A percentile compares a stretch with the other conserved stretches of the same genome.
Evolutionary conservation across 2,797 vertebrate genomes (phyloP).

Genomic region (Pogoniulus pusillus): DNA sequence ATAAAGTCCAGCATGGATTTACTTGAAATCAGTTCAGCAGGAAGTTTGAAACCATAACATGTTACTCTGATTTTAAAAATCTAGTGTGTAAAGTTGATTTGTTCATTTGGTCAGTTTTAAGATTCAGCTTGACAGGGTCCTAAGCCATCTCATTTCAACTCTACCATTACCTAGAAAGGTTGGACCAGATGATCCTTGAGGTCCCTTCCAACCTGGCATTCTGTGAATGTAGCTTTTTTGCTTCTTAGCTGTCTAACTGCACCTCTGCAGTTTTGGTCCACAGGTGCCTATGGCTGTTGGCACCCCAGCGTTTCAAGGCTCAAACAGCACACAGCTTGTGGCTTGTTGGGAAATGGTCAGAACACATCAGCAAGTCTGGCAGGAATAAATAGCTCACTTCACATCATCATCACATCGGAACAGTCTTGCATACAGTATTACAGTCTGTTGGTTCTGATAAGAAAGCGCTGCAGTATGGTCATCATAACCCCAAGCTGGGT

Average conservation of each 20-base stretch:
- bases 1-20: not conserved
- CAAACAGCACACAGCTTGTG: not conserved
- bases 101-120: no score
- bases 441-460: not conserved
- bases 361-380: not conserved
- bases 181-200: no score
- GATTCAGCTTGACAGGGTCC: no score
- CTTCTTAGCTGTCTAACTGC: not conserved
- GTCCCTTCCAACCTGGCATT: no score
- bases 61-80: not conserved
- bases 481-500: not conserved
- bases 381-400: not conserved
- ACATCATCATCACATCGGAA: not conserved
- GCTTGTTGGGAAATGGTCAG: not conserved
- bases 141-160: no score
- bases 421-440: not conserved
- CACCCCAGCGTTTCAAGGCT: not conserved
- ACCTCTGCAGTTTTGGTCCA: not conserved
- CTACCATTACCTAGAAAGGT: no score
- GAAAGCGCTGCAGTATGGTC: not conserved
- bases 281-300: not conserved
- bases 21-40: not conserved
- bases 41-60: not conserved
- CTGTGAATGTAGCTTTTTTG: not conserved
- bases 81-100: not conserved